Evolutionary conservation across 2,797 vertebrate species (phyloP).

Genomic region (Cyprinodon diabolis): DNA sequence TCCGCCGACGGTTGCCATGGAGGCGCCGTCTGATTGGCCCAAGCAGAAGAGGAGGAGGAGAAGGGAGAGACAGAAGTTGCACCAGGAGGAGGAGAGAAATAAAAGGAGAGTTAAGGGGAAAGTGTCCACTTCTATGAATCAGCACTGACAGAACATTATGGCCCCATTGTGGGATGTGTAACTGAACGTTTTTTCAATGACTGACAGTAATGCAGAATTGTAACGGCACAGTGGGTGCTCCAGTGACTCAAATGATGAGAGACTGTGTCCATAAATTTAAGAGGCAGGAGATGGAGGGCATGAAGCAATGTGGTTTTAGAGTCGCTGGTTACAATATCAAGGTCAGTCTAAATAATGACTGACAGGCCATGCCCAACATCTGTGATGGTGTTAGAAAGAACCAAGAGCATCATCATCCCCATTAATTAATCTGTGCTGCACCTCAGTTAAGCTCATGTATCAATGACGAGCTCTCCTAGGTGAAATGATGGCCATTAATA

Average conservation of each 20-base stretch:
- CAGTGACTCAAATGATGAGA: constrained; percentile 7
- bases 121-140: constrained; percentile 79
- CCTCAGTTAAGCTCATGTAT: too few relatives aligned
- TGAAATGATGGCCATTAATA: too few relatives aligned
- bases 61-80: constrained; percentile 44
- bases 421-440: too few relatives aligned
- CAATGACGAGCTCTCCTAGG: too few relatives aligned
- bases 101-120: constrained; percentile 67
- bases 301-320: constrained; percentile 7
- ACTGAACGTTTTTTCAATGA: constrained; percentile 50
- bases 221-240: constrained; percentile 26
- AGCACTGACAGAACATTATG: constrained; percentile 77
- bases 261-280: constrained; percentile 9
- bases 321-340: constrained; percentile 48
- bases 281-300: not conserved
- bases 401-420: too few relatives aligned
- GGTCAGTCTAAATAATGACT: constrained; percentile 60
- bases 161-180: constrained; percentile 55
- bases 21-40: constrained; percentile 83
- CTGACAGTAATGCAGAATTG: constrained; percentile 49
- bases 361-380: constrained; percentile 18
- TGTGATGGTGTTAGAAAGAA: too few relatives aligned
- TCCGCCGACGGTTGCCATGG: constrained; percentile 83
- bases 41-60: constrained; percentile 59
- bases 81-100: constrained; percentile 52